These are phyloP conservation scores for Ostrea edulis DNA, from an alignment of 1,140 invertebrate genomes.

Conservation along the genomic window DNA sequence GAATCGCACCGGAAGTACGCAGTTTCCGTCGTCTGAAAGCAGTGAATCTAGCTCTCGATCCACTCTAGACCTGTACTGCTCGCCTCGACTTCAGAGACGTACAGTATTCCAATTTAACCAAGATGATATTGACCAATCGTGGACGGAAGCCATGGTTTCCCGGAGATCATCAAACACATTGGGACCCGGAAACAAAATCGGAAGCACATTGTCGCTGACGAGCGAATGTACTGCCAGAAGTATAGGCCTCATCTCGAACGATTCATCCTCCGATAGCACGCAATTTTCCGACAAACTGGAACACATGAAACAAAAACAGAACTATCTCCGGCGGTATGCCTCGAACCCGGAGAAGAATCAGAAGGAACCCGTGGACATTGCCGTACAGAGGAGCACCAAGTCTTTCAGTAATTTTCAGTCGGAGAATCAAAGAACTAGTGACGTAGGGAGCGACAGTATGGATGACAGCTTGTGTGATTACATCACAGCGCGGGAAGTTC, in stretches of 20 bases:
- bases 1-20: neutral
- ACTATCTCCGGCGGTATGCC: constrained; percentile 51
- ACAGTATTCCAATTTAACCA: constrained; percentile 25
- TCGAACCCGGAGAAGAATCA: constrained; percentile 57
- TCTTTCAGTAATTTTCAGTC: constrained; percentile 59
- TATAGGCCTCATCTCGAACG: constrained; percentile 60
- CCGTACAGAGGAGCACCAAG: constrained; percentile 53
- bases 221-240: constrained; percentile 61
- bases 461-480: constrained; percentile 24
- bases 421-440: constrained; percentile 33
- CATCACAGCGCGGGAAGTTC: constrained; percentile 1
- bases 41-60: constrained; percentile 31
- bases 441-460: constrained; percentile 44
- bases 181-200: constrained; percentile 54
- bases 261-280: constrained; percentile 59
- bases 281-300: constrained; percentile 59
- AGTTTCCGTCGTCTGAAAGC: constrained; percentile 39
- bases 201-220: constrained; percentile 56
- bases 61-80: constrained; percentile 55
- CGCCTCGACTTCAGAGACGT: constrained; percentile 52
- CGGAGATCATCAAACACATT: constrained; percentile 58
- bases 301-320: constrained; percentile 58
- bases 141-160: constrained; percentile 58
- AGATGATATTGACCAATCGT: constrained; percentile 40
- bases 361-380: constrained; percentile 34